These are phyloP conservation scores for Podarcis muralis DNA, from an alignment of 2,113 vertebrate genomes.

Conservation along the genomic window DNA sequence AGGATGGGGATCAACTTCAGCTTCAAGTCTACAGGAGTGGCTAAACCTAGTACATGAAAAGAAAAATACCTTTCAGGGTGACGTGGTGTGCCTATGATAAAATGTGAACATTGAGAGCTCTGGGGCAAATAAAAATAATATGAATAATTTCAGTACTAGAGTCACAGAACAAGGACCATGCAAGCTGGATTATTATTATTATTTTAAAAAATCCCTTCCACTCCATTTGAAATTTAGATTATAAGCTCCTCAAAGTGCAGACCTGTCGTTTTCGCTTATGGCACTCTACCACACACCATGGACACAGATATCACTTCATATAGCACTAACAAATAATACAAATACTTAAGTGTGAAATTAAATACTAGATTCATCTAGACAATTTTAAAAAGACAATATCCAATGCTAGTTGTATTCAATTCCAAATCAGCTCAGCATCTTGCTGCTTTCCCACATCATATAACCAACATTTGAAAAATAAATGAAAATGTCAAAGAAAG, in stretches of 20 bases:
- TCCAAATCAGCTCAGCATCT: neutral
- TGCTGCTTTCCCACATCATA: neutral
- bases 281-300: too few relatives aligned
- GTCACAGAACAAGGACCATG: neutral
- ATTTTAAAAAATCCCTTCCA: too few relatives aligned
- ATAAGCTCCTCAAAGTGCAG: too few relatives aligned
- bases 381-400: neutral
- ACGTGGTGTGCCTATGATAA: neutral
- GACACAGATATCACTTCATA: neutral
- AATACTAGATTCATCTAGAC: neutral
- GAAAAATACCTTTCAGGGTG: neutral
- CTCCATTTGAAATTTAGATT: neutral
- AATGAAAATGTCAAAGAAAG: neutral
- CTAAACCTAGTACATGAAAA: conserved; percentile 78
- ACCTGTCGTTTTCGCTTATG: neutral
- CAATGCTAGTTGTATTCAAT: neutral
- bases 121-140: neutral
- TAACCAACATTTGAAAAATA: neutral
- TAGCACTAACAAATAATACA: neutral
- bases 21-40: conserved; percentile 95
- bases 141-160: neutral
- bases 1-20: conserved; percentile 95
- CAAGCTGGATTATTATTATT: neutral
- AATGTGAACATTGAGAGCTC: neutral
- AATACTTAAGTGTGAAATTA: neutral